Evolutionary conservation across 2,888 invertebrate genomes (phyloP).

Genomic region (Phyto melanocephala): DNA sequence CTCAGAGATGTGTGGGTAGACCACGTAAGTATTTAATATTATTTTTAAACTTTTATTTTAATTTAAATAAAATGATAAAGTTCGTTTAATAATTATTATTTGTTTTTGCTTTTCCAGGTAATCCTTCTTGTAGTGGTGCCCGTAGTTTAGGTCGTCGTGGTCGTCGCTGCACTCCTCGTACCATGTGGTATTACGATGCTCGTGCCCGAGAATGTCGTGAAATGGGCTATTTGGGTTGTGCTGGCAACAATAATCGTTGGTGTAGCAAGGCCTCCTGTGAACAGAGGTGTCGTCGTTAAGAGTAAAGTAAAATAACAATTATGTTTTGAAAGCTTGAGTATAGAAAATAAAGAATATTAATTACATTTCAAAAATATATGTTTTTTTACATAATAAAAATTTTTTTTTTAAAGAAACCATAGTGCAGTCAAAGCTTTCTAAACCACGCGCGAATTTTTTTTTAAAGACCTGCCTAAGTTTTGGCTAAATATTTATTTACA

Average conservation of each 20-base stretch:
- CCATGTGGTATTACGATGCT: conserved; percentile 26
- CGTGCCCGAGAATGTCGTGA: conserved; percentile 8
- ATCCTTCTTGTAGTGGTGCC: conserved; percentile 5
- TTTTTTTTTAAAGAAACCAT: too few species aligned
- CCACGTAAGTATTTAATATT: not conserved
- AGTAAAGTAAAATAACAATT: too few species aligned
- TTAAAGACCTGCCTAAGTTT: too few species aligned
- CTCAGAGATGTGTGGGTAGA: not conserved
- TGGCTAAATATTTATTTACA: too few species aligned
- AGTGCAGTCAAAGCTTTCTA: too few species aligned
- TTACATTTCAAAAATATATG: too few species aligned
- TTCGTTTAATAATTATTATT: not conserved
- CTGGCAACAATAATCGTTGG: conserved; percentile 46
- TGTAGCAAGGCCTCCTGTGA: conserved; percentile 41
- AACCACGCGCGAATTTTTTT: too few species aligned
- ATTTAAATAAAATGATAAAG: too few species aligned
- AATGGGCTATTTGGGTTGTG: conserved; percentile 31
- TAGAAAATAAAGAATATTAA: too few species aligned
- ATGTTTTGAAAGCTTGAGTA: too few species aligned
- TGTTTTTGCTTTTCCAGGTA: not conserved
- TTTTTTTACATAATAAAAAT: too few species aligned
- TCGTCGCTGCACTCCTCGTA: not conserved
- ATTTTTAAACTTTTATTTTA: not conserved
- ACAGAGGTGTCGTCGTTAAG: conserved; percentile 17
- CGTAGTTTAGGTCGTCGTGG: conserved; percentile 7